phyloP scores from a whole-genome alignment of 2,113 vertebrate genomes.

The Urocolius indicus region DNA sequence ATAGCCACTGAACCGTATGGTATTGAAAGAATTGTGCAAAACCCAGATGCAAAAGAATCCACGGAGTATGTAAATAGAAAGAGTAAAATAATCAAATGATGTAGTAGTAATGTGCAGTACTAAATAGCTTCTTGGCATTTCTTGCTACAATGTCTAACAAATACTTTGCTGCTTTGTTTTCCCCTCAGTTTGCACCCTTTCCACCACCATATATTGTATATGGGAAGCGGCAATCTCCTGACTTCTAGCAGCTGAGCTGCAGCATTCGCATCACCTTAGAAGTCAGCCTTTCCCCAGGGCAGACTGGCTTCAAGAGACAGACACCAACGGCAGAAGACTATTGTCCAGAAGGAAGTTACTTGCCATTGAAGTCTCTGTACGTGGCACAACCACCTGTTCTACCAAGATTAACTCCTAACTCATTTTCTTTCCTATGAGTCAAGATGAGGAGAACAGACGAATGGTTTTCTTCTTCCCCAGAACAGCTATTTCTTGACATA shows the following conservation, averaged over 20 bases:
- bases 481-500: neutral
- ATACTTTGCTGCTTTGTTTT: neutral
- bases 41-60: conserved; percentile 77
- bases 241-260: neutral
- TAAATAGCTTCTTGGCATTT: conserved; percentile 55
- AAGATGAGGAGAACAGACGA: neutral
- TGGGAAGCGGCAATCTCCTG: neutral
- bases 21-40: conserved; percentile 80
- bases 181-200: conserved; percentile 25
- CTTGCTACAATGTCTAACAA: conserved; percentile 57
- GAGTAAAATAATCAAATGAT: conserved; percentile 74
- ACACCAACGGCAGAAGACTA: neutral
- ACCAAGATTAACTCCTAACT: neutral
- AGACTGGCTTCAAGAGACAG: neutral
- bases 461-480: neutral
- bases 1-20: conserved; percentile 76
- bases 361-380: neutral
- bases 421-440: neutral
- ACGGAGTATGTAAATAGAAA: conserved; percentile 77
- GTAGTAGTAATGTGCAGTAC: conserved; percentile 65
- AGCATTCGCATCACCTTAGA: neutral
- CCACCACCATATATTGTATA: neutral
- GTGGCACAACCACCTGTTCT: neutral
- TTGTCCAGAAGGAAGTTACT: neutral
- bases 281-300: fast-evolving